Base-by-base conservation (phyloP, 1,140 invertebrate species). In the Scaptomyza montana region DNA sequence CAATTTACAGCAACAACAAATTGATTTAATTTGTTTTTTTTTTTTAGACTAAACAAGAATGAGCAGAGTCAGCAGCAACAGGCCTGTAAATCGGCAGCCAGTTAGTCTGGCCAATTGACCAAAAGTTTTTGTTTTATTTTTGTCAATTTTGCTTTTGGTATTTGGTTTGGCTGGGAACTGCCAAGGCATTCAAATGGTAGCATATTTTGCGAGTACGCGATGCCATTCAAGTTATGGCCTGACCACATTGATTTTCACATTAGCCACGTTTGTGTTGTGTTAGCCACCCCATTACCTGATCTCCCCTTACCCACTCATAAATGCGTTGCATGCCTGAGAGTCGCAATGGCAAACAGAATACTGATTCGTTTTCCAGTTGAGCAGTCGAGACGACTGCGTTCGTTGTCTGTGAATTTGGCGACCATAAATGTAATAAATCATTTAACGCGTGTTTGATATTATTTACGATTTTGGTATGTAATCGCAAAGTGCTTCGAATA, bases 341-440 rank as follows among this genome's bases (percentile, higher is more conserved):
- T 43, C 46, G 53, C 30, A 33, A 62, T n/a, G 46, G 59, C 66
- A 43, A 30, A 50, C 57, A 36, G 61, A 45, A 62, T 68, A 50
- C 47, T 50, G 55, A 82, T 82, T 80, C 74, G 85, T 89, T 89
- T 89, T 77, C 84, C 81, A 84, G 84, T 75, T 74, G 51, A 57
- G 63, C 69, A 30, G 30, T 33, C 67, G 65, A 77, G 73, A 69
- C 77, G 81, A 67, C 64, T 85, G 77, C 77, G 80, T 36, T 36
- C 77, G 80, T 36, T 36, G 33, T 80, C 77, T 84, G 33, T 64
- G 65, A 74, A 67, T 82, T 74, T 72, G 79, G 78, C 61, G 63
- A 66, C 84, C 80, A 84, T 84, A 87, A 84, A 76, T 77, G 78
- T 69, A 77, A 78, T 89, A 89, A 89, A 89, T 89, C 84, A 89